Base-by-base conservation (phyloP, 1,140 invertebrate genomes). In the Calephelis virginiensis region DNA sequence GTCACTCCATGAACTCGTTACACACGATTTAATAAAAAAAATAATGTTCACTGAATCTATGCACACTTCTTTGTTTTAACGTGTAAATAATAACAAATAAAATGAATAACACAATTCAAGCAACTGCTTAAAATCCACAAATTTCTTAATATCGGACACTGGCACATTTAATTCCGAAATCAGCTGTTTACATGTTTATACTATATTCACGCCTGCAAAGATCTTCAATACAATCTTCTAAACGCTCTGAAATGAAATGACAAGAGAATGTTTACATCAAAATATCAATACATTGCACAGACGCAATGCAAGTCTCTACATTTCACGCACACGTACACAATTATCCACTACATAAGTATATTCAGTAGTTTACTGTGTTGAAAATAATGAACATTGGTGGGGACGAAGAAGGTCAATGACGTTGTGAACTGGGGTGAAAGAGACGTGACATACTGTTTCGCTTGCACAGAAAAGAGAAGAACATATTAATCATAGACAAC, bases 201-300 rank as follows among this genome's bases (percentile, higher is more conserved):
- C 28, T 28, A 28, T 2, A 28, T 77, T 74, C 67, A 73, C 70
- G 70, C 77, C 73, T 76, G 76, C 63, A 56, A 74, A 78, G 77
- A 71, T 82, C 77, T 78, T 74, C 76, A 80, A 85, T 83, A 80
- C 81, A 76, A 71, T 83, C 80, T 72, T 80, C 75, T 71, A 85
- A 82, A 83, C 83, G 81, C 82, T 88, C 86, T 89, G 86, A 83
- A 88, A 87, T 72, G 77, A 80, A 85, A 80, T 85, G 83, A 85
- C 85, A 86, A 81, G 76, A 76, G 79, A 85, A 86, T 90, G 86
- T 90, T 89, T 89, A 90, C 82, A 83, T 79, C 85, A 65, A 83
- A 81, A 86, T 84, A 89, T 90, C 85, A 83, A 87, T 89, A 86
- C 75, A 75, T 72, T 81, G 83, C 81, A 84, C 82, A 86, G 80